A percentile compares a stretch with the other conserved stretches of the same genome.
These are phyloP conservation scores for Sarotherodon lohbergeri DNA, from an alignment of 2,113 vertebrate genomes.

Conservation along the genomic window DNA sequence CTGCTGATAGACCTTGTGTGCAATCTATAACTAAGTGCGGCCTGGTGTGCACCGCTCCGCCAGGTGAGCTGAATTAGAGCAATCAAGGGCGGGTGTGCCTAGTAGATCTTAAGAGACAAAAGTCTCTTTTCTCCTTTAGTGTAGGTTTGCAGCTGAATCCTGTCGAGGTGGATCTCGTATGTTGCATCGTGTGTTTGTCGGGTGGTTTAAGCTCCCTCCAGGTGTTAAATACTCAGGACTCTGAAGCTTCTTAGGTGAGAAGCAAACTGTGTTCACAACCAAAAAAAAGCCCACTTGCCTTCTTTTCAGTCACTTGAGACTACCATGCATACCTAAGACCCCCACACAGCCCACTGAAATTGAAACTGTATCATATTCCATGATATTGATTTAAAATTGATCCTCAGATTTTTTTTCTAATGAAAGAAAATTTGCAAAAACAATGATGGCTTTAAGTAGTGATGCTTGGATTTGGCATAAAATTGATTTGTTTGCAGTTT, in stretches of 20 bases:
- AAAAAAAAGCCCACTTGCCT: background rate
- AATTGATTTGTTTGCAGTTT: background rate
- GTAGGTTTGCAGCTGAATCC: background rate
- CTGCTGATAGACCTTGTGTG: too few relatives aligned
- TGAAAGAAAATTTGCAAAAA: background rate
- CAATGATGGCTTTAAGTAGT: background rate
- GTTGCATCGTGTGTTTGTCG: background rate
- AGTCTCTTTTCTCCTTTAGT: too few relatives aligned
- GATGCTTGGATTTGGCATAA: background rate
- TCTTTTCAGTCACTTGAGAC: background rate
- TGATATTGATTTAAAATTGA: background rate
- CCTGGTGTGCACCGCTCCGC: too few relatives aligned
- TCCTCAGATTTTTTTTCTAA: too few relatives aligned
- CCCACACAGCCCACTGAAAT: background rate
- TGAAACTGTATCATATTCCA: background rate
- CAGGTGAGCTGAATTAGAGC: too few relatives aligned
- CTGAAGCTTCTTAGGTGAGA: background rate
- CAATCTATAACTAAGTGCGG: too few relatives aligned
- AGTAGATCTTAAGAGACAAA: too few relatives aligned
- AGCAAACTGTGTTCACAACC: background rate
- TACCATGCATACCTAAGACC: background rate
- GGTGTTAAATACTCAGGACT: background rate
- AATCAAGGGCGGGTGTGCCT: too few relatives aligned
- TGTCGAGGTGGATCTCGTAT: background rate
- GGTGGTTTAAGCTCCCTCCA: background rate